Evolutionary conservation across 2,113 vertebrate genomes (phyloP).

Genomic region (Melanotaenia duboulayi): DNA sequence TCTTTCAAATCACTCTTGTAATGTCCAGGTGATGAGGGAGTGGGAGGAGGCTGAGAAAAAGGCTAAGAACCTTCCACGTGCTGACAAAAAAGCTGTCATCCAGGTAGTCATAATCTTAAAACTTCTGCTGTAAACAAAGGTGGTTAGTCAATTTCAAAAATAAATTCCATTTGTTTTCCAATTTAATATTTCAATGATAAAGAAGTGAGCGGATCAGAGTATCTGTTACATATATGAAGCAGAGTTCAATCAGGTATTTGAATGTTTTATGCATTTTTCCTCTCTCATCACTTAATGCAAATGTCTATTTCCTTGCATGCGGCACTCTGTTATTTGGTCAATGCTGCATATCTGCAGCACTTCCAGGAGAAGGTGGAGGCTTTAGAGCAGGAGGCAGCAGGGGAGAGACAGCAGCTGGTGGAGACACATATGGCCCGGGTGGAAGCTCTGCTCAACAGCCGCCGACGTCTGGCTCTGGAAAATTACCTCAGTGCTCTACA

Average conservation of each 20-base stretch:
- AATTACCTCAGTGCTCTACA: slow-evolving; percentile 93
- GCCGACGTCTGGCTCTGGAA: slow-evolving; percentile 91
- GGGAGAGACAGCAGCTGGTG: slow-evolving; percentile 96
- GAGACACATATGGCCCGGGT: slow-evolving; percentile 97
- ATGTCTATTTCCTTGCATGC: too few species aligned
- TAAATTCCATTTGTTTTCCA: neutral
- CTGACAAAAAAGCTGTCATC: slow-evolving; percentile 94
- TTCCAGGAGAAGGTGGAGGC: slow-evolving; percentile 96
- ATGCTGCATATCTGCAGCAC: slow-evolving; percentile 79
- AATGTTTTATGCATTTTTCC: too few species aligned
- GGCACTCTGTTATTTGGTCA: too few species aligned
- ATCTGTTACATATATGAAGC: too few species aligned
- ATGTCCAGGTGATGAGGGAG: slow-evolving; percentile 93
- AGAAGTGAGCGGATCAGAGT: neutral
- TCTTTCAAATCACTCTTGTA: neutral
- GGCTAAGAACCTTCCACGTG: slow-evolving; percentile 93
- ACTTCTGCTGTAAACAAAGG: neutral
- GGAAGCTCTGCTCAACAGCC: slow-evolving; percentile 94
- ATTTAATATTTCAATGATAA: neutral
- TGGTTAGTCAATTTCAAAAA: neutral
- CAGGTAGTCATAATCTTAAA: slow-evolving; percentile 84
- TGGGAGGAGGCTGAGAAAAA: slow-evolving; percentile 97
- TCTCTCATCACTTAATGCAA: too few species aligned
- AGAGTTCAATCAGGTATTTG: too few species aligned
- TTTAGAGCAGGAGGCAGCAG: slow-evolving; percentile 94